Evolutionary conservation across 2,888 invertebrate genomes (phyloP).

Genomic region (Spicauda simplicius): DNA sequence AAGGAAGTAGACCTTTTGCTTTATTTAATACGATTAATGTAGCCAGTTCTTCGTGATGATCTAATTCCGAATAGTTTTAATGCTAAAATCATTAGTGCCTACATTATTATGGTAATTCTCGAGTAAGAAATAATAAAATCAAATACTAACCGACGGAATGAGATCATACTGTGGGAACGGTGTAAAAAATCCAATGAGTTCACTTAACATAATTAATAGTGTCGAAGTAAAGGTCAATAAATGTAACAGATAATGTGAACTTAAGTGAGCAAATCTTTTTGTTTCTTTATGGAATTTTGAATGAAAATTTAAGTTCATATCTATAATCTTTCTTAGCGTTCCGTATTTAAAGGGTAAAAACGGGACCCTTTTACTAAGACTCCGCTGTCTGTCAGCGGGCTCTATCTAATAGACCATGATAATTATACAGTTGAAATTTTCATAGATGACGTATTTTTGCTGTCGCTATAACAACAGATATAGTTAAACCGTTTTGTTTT

Average conservation of each 20-base stretch:
- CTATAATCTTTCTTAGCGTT: no score
- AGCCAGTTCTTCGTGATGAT: neutral
- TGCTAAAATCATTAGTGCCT: neutral
- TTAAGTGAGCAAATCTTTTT: no score
- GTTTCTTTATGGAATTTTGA: no score
- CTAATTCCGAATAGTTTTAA: neutral
- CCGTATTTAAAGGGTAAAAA: no score
- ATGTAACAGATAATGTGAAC: neutral
- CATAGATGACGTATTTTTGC: no score
- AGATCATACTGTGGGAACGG: constrained; percentile 1
- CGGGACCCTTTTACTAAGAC: no score
- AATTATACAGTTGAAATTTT: no score
- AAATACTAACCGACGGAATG: neutral
- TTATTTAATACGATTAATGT: neutral
- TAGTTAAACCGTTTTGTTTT: no score
- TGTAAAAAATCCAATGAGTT: neutral
- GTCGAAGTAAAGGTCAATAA: neutral
- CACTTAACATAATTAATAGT: neutral
- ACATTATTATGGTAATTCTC: constrained; percentile 1
- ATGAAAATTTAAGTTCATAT: no score
- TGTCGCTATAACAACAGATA: no score
- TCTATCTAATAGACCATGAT: no score
- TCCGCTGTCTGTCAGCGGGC: no score
- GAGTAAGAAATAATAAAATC: constrained; percentile 3
- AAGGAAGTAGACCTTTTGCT: neutral